Evolutionary conservation across 1,140 invertebrate genomes (phyloP).

Genomic region (Acromyrmex echinatior): DNA sequence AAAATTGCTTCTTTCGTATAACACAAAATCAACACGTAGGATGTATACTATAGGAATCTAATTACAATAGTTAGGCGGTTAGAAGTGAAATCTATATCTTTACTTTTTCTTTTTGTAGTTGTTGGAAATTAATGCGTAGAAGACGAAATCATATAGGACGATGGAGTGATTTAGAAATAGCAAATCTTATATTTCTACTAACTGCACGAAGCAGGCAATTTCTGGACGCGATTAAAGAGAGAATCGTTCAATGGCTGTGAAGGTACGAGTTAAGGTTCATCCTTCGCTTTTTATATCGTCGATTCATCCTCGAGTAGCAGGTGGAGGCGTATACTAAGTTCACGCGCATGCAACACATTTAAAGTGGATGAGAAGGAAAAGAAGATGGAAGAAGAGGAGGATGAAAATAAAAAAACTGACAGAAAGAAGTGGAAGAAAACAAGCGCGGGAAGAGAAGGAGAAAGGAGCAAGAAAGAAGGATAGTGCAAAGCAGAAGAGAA

Average conservation of each 20-base stretch:
- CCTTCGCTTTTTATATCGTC: slow-evolving; percentile 77
- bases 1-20: neutral
- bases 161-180: neutral
- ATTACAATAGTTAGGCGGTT: neutral
- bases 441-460: neutral
- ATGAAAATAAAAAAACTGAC: neutral
- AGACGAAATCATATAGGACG: neutral
- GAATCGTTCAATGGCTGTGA: slow-evolving; percentile 76
- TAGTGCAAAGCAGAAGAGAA: slow-evolving; percentile 20
- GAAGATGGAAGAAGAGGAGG: slow-evolving; percentile 7
- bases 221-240: slow-evolving; percentile 42
- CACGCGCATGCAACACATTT: slow-evolving; percentile 54
- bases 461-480: slow-evolving; percentile 2
- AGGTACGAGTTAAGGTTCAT: slow-evolving; percentile 79
- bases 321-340: slow-evolving; percentile 80
- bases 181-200: slow-evolving; percentile 14
- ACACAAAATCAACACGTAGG: neutral
- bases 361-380: slow-evolving; percentile 13
- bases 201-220: slow-evolving; percentile 49
- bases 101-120: neutral
- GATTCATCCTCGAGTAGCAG: slow-evolving; percentile 78
- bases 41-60: neutral
- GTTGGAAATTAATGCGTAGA: slow-evolving; percentile 24
- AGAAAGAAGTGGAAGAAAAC: slow-evolving; percentile 18
- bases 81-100: neutral